These are phyloP conservation scores for Aurelia sp. DNA, from an alignment of 30 jellyfish, hydroid and myxozoan species.

Conservation along the genomic window DNA sequence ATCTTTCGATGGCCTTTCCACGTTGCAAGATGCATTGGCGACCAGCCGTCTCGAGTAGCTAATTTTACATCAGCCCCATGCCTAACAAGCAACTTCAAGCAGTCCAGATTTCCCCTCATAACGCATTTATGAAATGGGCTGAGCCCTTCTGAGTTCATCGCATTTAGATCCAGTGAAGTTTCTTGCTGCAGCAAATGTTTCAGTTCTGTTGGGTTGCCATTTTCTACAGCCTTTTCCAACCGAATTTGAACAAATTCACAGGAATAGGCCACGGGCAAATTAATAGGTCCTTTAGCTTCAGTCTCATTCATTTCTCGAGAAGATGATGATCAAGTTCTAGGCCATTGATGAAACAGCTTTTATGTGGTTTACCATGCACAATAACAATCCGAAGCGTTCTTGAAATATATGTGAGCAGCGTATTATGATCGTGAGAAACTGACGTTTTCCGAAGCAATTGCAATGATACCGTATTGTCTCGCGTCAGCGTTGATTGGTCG, in stretches of 20 bases:
- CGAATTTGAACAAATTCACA: constrained; percentile 57
- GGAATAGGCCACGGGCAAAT: constrained; percentile 66
- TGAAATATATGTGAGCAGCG: constrained; percentile 71
- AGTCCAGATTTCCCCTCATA: constrained; percentile 80
- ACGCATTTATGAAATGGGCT: constrained; percentile 77
- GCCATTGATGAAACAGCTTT: constrained; percentile 52
- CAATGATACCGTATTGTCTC: constrained; percentile 46
- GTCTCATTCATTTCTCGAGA: constrained; percentile 36
- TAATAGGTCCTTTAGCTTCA: constrained; percentile 48
- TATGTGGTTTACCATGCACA: constrained; percentile 65
- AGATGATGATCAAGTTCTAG: constrained; percentile 30
- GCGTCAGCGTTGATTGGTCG: constrained; percentile 38
- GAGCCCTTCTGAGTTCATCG: constrained; percentile 88
- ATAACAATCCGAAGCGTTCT: constrained; percentile 29
- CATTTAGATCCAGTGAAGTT: constrained; percentile 60
- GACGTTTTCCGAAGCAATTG: constrained; percentile 70
- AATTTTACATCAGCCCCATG: constrained; percentile 78
- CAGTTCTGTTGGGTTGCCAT: constrained; percentile 71
- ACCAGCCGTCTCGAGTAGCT: constrained; percentile 89
- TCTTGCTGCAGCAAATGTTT: constrained; percentile 64
- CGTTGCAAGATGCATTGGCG: constrained; percentile 82
- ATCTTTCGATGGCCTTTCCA: constrained; percentile 81
- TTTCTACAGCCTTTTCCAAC: constrained; percentile 75
- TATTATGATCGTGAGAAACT: constrained; percentile 73
- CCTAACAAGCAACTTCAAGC: constrained; percentile 73